phyloP scores from a whole-genome alignment of 2,797 vertebrate genomes.

The Mergus octosetaceus region DNA sequence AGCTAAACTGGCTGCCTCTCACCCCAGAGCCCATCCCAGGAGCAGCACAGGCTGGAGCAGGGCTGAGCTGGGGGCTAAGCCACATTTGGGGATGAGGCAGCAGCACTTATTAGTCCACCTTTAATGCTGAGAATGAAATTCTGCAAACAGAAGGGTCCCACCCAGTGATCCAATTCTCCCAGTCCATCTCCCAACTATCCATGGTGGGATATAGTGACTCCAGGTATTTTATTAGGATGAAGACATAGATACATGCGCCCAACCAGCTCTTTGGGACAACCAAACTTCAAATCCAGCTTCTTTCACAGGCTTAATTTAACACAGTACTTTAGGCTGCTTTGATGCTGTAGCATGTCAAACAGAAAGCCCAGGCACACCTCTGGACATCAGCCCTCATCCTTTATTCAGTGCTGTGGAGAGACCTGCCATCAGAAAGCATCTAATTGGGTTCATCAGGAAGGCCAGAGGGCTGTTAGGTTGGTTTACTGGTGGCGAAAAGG shows the following conservation, averaged over 20 bases:
- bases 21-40: not conserved
- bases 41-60: rapidly evolving
- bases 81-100: not conserved
- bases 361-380: not conserved
- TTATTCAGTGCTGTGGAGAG: not conserved
- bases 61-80: not conserved
- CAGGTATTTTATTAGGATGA: rapidly evolving
- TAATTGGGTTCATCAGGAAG: not conserved
- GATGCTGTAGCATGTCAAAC: rapidly evolving
- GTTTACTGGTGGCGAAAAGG: not conserved
- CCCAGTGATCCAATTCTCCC: not conserved
- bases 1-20: not conserved
- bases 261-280: not conserved
- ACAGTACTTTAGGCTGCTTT: not conserved
- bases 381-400: not conserved
- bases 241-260: rapidly evolving
- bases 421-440: not conserved
- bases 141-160: rapidly evolving
- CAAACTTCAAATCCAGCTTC: not conserved
- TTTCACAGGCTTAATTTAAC: not conserved
- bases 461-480: not conserved
- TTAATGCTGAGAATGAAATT: rapidly evolving
- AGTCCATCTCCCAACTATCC: not conserved
- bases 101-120: not conserved
- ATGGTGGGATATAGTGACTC: rapidly evolving